These are phyloP conservation scores for Turritopsis rubra DNA, from an alignment of 30 jellyfish, hydroid and myxozoan genomes.

Conservation along the genomic window DNA sequence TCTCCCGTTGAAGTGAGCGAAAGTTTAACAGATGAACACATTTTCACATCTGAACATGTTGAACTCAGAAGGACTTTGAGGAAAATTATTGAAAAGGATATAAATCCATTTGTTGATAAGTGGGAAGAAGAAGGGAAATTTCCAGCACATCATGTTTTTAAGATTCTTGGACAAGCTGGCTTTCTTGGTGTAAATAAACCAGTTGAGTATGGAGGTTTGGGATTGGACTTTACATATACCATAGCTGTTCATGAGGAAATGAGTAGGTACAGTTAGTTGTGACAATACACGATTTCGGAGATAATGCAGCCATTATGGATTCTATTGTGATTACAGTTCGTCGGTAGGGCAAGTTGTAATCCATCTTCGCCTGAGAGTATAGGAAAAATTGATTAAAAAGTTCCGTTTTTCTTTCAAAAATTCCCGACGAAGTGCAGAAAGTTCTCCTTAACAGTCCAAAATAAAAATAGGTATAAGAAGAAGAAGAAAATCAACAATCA, in stretches of 20 bases:
- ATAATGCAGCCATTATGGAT: no score
- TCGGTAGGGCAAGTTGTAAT: no score
- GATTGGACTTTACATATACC: constrained; percentile 72
- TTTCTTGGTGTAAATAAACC: constrained; percentile 86
- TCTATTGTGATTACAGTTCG: no score
- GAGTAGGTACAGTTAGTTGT: constrained; percentile 33
- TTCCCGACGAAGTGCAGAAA: no score
- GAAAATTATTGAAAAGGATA: constrained; percentile 67
- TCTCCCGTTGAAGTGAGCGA: constrained; percentile 59
- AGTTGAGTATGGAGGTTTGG: constrained; percentile 87
- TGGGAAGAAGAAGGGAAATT: constrained; percentile 77
- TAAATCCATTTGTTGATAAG: constrained; percentile 76
- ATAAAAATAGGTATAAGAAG: no score
- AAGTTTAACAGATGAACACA: constrained; percentile 60
- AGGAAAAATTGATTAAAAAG: no score
- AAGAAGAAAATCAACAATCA: no score
- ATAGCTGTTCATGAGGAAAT: constrained; percentile 83
- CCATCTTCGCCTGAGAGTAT: no score
- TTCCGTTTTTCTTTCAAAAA: no score
- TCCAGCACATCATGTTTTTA: constrained; percentile 88
- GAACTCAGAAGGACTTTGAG: constrained; percentile 60
- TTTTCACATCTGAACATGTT: constrained; percentile 62
- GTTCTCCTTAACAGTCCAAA: no score
- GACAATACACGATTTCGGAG: no score
- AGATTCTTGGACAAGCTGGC: constrained; percentile 85